Evolutionary conservation across 2,888 invertebrate species (phyloP).

Genomic region (Athalia rosae): DNA sequence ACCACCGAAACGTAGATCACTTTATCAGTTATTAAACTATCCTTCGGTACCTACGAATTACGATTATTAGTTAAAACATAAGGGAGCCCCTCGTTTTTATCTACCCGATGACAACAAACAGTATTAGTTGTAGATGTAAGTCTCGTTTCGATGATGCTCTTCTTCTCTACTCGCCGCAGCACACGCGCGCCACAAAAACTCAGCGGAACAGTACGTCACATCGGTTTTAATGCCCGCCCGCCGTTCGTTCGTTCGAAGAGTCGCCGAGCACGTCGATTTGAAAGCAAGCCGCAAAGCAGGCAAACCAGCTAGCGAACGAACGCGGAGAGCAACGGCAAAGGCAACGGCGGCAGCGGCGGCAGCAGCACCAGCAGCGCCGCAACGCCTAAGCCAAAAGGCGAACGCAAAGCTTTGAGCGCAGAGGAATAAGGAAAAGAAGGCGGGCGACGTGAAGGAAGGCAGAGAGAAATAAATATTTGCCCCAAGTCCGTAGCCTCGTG

Average conservation of each 20-base stretch:
- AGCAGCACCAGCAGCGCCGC: too few species aligned
- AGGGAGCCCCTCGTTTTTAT: not conserved
- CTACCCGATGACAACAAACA: constrained; percentile 1
- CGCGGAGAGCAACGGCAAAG: not conserved
- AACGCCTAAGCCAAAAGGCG: too few species aligned
- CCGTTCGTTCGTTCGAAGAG: not conserved
- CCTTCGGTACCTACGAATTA: too few species aligned
- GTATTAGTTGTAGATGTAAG: not conserved
- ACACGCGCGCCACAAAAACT: constrained; percentile 50
- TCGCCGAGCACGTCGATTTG: constrained; percentile 57
- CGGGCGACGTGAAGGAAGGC: not conserved
- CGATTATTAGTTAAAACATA: too few species aligned
- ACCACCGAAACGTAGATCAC: too few species aligned
- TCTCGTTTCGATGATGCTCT: not conserved
- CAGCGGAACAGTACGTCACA: constrained; percentile 49
- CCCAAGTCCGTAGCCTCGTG: constrained; percentile 77
- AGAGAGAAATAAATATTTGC: constrained; percentile 53
- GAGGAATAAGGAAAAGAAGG: too few species aligned
- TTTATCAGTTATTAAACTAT: too few species aligned
- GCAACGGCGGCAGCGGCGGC: too few species aligned
- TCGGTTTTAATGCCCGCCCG: constrained; percentile 20
- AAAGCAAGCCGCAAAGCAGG: constrained; percentile 47
- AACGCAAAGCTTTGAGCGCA: too few species aligned
- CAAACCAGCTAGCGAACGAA: not conserved
- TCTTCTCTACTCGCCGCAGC: constrained; percentile 5